These are phyloP conservation scores for Actenoides hombroni DNA, from an alignment of 2,113 vertebrate species.

Conservation along the genomic window DNA sequence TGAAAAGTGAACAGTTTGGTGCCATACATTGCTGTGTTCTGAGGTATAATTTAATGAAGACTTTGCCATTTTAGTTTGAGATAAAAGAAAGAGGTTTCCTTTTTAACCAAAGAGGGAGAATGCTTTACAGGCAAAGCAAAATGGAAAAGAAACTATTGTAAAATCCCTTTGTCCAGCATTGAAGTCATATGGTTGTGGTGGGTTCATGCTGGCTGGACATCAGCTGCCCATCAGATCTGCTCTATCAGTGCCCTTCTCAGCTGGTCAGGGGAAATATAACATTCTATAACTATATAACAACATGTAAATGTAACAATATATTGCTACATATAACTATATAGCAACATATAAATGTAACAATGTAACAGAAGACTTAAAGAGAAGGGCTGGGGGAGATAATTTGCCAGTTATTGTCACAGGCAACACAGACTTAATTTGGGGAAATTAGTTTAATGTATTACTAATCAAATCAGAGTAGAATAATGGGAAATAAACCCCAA, in stretches of 20 bases:
- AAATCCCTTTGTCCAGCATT: neutral
- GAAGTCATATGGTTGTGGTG: neutral
- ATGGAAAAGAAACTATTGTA: neutral
- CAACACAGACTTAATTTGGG: neutral
- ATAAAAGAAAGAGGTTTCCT: neutral
- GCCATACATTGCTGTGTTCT: neutral
- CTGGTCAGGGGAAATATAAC: neutral
- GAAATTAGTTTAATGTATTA: neutral
- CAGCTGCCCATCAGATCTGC: neutral
- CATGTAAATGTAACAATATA: too few species aligned
- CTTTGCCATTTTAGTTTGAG: neutral
- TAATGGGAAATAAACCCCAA: neutral
- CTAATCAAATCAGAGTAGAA: neutral
- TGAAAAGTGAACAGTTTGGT: neutral
- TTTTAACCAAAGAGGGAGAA: neutral
- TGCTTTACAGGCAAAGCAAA: neutral
- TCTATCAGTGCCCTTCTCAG: neutral
- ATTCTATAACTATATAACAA: too few species aligned
- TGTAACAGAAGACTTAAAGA: too few species aligned
- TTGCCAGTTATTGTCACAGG: neutral
- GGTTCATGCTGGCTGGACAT: neutral
- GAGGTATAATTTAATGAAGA: neutral
- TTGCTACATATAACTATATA: too few species aligned
- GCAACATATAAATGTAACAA: too few species aligned
- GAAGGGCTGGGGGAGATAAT: neutral